Evolutionary conservation across 2,113 vertebrate genomes (phyloP), one percentile per base, ranked within the genome.

Genomic region (Neopipo cinnamomea): DNA sequence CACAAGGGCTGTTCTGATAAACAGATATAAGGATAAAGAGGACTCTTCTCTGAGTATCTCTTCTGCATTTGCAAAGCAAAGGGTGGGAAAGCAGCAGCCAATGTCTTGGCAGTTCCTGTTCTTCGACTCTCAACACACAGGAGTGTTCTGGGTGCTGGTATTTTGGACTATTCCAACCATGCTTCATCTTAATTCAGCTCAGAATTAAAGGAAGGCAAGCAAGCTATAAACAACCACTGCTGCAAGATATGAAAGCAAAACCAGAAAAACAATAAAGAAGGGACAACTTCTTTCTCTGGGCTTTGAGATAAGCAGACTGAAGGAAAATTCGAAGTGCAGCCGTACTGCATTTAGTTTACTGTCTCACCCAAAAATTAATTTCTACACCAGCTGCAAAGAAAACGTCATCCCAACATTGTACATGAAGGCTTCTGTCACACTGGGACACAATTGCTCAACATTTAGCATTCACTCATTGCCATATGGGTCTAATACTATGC

Each of bases 271-370:
- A 77, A 41, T 6, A 23, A 55, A 49, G 41, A 44, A 30, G n/a
- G 59, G 37, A 74, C 44, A 85, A 88, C 71, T 94, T 95, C 15
- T 91, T 97, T 96, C 89, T 89, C 85, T 91, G 90, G 47, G 31
- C 88, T 97, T 95, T 84, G 77, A 92, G 93, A 93, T 95, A 91
- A 95, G 62, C 81, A 84, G 88, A 88, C 28, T 6, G 81, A 85
- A 92, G 71, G 63, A 79, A 86, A 91, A 89, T 56, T 8, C 44
- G 7, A n/a, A n/a, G 83, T 80, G 73, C 61, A 94, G 88, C 77
- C 81, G 47, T 89, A 39, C 20, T 58, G 81, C 56, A 41, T 93
- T 94, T 93, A 66, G 31, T 91, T 93, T 94, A 89, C 68, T 80
- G 52, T 59, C 62, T 89, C 44, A 81, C 72, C 70, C 87, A 21